Conservation (phyloP, 2,113 vertebrate genomes). For the Cepphus grylle region DNA sequence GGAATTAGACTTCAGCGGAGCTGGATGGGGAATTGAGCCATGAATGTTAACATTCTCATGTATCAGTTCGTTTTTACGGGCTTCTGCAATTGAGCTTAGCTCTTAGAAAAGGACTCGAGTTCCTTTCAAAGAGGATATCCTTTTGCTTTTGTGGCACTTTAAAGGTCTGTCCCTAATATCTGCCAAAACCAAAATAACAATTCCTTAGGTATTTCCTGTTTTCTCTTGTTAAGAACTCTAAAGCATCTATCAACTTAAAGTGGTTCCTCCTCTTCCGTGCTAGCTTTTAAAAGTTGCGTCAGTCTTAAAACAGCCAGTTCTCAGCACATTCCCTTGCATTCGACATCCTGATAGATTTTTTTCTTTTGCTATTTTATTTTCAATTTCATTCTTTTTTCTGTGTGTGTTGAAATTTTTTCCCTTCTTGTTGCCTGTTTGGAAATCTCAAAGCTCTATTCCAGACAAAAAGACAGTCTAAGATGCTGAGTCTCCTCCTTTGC, state of each 20-base stretch:
- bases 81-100: neutral
- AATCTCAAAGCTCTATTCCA: neutral
- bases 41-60: neutral
- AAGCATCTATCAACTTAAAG: neutral
- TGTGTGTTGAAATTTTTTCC: neutral
- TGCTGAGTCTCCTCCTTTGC: neutral
- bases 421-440: neutral
- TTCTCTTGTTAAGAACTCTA: neutral
- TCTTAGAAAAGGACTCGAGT: neutral
- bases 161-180: constrained; percentile 24
- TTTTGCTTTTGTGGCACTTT: constrained; percentile 15
- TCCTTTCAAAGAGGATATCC: constrained; percentile 40
- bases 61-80: neutral
- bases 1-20: constrained; percentile 1
- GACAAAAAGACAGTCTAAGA: neutral
- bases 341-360: neutral
- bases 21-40: neutral
- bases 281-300: neutral
- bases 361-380: neutral
- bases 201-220: constrained; percentile 58
- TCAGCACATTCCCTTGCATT: neutral
- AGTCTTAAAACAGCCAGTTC: neutral
- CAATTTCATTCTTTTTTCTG: neutral
- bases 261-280: neutral
- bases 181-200: constrained; percentile 45